A percentile compares a stretch with the other conserved stretches of the same genome.
Conservation (phyloP, 1,140 invertebrate genomes). For the Hyposmocoma kahamanoa region DNA sequence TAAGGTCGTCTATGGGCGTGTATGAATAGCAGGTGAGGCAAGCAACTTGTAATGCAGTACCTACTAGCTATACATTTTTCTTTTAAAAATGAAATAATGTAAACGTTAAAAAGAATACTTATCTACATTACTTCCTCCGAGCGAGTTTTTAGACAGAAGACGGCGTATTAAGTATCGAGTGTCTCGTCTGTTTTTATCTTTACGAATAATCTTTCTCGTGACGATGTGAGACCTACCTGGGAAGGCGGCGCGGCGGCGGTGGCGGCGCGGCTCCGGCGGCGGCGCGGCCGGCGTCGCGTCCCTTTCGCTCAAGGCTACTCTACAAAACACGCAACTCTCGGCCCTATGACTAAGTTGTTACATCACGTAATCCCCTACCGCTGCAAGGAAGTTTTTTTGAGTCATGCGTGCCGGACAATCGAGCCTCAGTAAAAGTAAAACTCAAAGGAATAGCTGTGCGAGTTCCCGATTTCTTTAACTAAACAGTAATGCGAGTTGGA, state of each 20-base stretch:
- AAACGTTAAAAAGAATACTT: background rate
- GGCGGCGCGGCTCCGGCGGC: conserved; percentile 44
- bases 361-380: background rate
- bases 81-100: background rate
- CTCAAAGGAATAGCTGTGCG: conserved; percentile 19
- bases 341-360: conserved; percentile 11
- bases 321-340: conserved; percentile 17
- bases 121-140: background rate
- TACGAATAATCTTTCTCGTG: conserved; percentile 21
- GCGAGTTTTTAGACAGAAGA: background rate
- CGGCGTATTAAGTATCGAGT: background rate
- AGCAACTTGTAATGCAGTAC: too few relatives aligned
- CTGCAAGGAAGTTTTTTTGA: conserved; percentile 29
- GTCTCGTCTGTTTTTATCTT: conserved; percentile 18
- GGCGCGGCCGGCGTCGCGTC: conserved; percentile 37
- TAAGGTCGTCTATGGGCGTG: too few relatives aligned
- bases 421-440: conserved; percentile 27
- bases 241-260: conserved; percentile 48
- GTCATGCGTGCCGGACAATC: conserved; percentile 33
- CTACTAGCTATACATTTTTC: too few relatives aligned
- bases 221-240: conserved; percentile 48
- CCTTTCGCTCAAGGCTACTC: conserved; percentile 61
- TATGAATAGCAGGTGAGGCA: too few relatives aligned
- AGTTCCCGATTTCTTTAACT: too few relatives aligned
- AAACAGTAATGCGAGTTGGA: too few relatives aligned